These are phyloP conservation scores for Borostomias antarcticus DNA, from an alignment of 2,797 vertebrate species.

Conservation along the genomic window DNA sequence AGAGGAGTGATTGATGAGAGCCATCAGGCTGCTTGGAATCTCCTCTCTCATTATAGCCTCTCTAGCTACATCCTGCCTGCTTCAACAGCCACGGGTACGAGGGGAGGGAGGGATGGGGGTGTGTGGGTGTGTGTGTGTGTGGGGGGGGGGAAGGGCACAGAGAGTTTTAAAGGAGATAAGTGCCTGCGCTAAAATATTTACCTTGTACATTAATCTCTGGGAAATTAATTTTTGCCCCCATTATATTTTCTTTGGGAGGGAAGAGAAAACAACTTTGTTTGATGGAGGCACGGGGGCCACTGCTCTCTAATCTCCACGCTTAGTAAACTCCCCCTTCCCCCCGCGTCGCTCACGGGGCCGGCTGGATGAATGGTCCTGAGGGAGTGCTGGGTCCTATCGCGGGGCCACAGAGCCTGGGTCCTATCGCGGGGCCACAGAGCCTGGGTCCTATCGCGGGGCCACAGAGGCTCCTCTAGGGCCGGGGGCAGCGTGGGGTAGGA, in stretches of 20 bases:
- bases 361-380: slow-evolving; percentile 56
- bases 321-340: slow-evolving; percentile 34
- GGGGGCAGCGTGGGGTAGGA: slow-evolving; percentile 26
- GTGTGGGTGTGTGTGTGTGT: slow-evolving; percentile 11
- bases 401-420: too few relatives aligned
- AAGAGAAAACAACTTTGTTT: slow-evolving; percentile 33
- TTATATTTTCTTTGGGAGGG: slow-evolving; percentile 41
- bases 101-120: slow-evolving; percentile 15
- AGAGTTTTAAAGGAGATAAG: slow-evolving; percentile 69
- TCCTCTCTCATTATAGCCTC: slow-evolving; percentile 76
- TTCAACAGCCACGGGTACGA: slow-evolving; percentile 29
- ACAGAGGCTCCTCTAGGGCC: slow-evolving; percentile 39
- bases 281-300: slow-evolving; percentile 29
- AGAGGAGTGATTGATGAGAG: slow-evolving; percentile 81
- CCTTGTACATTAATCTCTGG: slow-evolving; percentile 61
- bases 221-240: slow-evolving; percentile 64
- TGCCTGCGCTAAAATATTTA: slow-evolving; percentile 68
- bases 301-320: slow-evolving; percentile 61
- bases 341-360: slow-evolving; percentile 43
- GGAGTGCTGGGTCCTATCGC: slow-evolving; percentile 54
- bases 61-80: slow-evolving; percentile 63
- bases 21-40: slow-evolving; percentile 77
- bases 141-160: slow-evolving; percentile 32
- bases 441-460: slow-evolving; percentile 60
- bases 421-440: slow-evolving; percentile 48